phyloP scores from a whole-genome alignment of 2,797 vertebrate species.

The Sylvilagus floridanus region DNA sequence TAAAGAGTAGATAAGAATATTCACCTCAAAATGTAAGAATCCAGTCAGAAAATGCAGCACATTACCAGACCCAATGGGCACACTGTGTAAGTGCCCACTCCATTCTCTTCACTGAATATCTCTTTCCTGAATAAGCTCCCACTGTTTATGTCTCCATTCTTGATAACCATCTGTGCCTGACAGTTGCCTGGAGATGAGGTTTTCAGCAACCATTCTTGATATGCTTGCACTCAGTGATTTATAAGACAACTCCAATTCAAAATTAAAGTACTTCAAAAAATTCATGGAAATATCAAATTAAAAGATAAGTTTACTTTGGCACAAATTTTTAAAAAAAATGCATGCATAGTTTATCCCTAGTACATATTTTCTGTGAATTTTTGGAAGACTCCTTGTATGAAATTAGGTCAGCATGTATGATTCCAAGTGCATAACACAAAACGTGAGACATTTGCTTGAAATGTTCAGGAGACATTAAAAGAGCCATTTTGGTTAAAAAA shows the following conservation, averaged over 20 bases:
- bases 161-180: not conserved
- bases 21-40: not conserved
- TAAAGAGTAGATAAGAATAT: not conserved
- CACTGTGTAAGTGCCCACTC: not conserved
- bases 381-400: not conserved
- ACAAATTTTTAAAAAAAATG: too few relatives aligned
- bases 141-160: not conserved
- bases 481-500: not conserved
- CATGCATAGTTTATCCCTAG: too few relatives aligned
- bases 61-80: not conserved
- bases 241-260: not conserved
- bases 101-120: not conserved
- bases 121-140: not conserved
- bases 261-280: not conserved
- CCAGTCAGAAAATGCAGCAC: not conserved
- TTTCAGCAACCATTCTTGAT: not conserved
- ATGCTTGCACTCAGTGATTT: not conserved
- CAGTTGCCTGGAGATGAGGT: not conserved
- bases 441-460: not conserved
- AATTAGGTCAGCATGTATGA: not conserved
- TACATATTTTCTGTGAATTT: too few relatives aligned
- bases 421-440: not conserved
- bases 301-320: too few relatives aligned
- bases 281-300: too few relatives aligned
- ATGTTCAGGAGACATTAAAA: slow-evolving; percentile 17